Evolutionary conservation across 2,888 invertebrate species (phyloP), one percentile per base, ranked within the genome.

Genomic region (Oasisia sp.): DNA sequence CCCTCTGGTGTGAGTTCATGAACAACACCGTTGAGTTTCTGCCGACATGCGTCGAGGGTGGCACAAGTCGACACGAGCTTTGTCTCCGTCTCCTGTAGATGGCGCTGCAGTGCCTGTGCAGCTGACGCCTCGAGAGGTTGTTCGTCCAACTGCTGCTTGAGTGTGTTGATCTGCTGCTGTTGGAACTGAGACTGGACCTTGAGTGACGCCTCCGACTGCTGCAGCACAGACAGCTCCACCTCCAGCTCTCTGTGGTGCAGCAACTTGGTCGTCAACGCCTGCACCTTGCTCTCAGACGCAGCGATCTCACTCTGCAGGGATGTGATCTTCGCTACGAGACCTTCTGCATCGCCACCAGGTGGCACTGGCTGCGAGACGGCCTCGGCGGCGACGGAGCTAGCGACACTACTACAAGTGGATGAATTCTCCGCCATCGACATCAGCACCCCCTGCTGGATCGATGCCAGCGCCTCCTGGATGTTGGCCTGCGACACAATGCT

Each of bases 281-380:
- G 45, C 27, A 92, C 92, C 32, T 91, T 92, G n/a, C 90, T 27
- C 45, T 92, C 92, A 90, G 90, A 92, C 5, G 14, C 32, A 50
- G 58, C 32, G 5, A 92, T 58, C 44, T 44, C 44, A 11, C 58
- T 74, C 38, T 92, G 92, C 14, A 92, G 92, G 19, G 90, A 7
- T 19, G n/a, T 90, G 32, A 32, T 58, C 44, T 50, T 90, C 19
- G 91, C 90, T 56, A 91, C 32, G 1, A 90, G 58, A 58, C 89
- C 90, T 32, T 89, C 32, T 90, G 44, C 90, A 50, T 92, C 92
- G 5, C 58, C 32, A 32, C 58, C 58, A 90, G 91, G 90, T 32
- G 58, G 32, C 44, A 56, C 92, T 4, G 91, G 38, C 50, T 91
- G 45, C 12, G 50, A 45, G 91, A 50, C 58, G 44, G 90, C 91